Evolutionary conservation across 2,888 invertebrate species (phyloP).

Genomic region (Brenthis hecate): DNA sequence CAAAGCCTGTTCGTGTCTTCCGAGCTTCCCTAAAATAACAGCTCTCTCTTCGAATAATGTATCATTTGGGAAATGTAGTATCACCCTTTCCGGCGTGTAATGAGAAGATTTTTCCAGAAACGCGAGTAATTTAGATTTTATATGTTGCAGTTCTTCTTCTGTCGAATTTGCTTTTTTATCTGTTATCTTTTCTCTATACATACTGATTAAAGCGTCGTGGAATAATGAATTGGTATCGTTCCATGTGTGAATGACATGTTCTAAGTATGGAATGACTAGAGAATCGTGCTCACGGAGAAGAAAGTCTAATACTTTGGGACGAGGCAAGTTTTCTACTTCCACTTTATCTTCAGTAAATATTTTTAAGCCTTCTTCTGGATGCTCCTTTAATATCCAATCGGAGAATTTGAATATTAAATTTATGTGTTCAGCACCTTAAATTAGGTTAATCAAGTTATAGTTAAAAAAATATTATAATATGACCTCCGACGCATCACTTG

Average conservation of each 20-base stretch:
- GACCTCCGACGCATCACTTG: too few species aligned
- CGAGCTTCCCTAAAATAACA: conserved; percentile 94
- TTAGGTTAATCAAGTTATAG: neutral
- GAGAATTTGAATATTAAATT: conserved; percentile 96
- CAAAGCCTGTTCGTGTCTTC: conserved; percentile 95
- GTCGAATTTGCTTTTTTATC: conserved; percentile 61
- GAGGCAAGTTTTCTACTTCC: conserved; percentile 94
- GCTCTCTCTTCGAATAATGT: conserved; percentile 95
- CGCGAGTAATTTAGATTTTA: conserved; percentile 84
- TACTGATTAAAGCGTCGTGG: conserved; percentile 95
- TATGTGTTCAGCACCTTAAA: conserved; percentile 87
- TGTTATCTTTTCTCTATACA: conserved; percentile 90
- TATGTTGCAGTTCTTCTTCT: conserved; percentile 66
- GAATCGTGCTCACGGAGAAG: conserved; percentile 90
- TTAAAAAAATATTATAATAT: too few species aligned
- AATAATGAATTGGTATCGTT: conserved; percentile 91
- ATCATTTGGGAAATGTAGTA: conserved; percentile 93
- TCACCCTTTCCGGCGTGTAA: conserved; percentile 93
- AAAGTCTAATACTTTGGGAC: conserved; percentile 94
- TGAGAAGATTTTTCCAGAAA: conserved; percentile 91
- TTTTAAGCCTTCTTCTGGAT: conserved; percentile 94
- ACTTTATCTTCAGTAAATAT: conserved; percentile 93
- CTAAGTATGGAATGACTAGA: conserved; percentile 95
- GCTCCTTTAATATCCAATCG: conserved; percentile 93
- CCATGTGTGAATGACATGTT: conserved; percentile 96